Conservation (phyloP, 2,797 vertebrate genomes). For the Anguilla megastoma region DNA sequence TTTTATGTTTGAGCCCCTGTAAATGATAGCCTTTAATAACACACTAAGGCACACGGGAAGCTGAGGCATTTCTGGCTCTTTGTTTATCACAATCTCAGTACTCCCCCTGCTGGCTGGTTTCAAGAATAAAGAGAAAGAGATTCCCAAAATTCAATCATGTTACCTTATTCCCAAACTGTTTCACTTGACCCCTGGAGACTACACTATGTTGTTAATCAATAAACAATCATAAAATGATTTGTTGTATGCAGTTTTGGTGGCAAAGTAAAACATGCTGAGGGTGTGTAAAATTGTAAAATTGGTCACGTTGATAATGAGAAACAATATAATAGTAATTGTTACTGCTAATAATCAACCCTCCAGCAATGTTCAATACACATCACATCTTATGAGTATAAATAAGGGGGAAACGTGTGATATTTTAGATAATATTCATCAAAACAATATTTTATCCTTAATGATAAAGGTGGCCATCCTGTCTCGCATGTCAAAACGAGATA, state of each 20-base stretch:
- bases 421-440: neutral
- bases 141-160: neutral
- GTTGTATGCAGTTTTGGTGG: neutral
- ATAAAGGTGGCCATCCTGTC: constrained; percentile 9
- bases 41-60: constrained; percentile 18
- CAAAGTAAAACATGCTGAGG: neutral
- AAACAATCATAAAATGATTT: constrained; percentile 5
- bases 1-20: constrained; percentile 32
- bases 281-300: constrained; percentile 12
- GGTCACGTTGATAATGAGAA: neutral
- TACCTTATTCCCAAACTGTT: neutral
- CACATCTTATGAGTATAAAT: neutral
- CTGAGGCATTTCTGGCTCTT: constrained; percentile 25
- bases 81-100: constrained; percentile 53
- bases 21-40: constrained; percentile 6
- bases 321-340: neutral
- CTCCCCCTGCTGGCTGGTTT: constrained; percentile 61
- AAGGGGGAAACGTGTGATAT: neutral
- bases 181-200: neutral
- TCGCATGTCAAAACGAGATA: constrained; percentile 13
- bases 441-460: constrained; percentile 7
- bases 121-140: neutral
- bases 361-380: neutral
- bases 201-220: neutral
- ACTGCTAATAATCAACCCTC: neutral